phyloP scores from a whole-genome alignment of 2,797 vertebrate genomes.

The Uromys caudimaculatus region DNA sequence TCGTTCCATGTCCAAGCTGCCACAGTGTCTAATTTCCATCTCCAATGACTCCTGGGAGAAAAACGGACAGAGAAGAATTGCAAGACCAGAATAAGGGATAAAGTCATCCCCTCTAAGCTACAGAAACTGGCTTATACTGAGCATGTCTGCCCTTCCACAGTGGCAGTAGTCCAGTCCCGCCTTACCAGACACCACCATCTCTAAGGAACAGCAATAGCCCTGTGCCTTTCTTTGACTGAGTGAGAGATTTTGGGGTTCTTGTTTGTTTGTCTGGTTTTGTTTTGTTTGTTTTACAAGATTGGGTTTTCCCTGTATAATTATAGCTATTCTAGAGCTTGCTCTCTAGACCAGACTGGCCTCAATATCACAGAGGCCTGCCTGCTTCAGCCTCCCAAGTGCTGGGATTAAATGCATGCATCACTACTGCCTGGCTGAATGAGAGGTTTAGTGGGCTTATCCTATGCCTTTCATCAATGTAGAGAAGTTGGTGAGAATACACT shows the following conservation, averaged over 20 bases:
- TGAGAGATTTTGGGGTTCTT: not conserved
- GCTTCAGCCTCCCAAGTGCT: not conserved
- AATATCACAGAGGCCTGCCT: not conserved
- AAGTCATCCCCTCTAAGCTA: not conserved
- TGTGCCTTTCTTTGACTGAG: not conserved
- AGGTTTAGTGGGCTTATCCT: not conserved
- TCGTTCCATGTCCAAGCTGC: not conserved
- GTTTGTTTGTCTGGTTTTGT: not conserved
- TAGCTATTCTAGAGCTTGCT: not conserved
- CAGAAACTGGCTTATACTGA: not conserved
- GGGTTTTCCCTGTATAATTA: not conserved
- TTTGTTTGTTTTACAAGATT: not conserved
- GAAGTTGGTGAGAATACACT: not conserved
- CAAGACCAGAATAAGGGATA: not conserved
- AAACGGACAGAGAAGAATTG: not conserved
- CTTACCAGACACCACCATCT: not conserved
- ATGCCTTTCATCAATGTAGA: not conserved
- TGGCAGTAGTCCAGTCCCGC: rapidly evolving
- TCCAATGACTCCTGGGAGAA: not conserved
- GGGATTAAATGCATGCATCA: not conserved
- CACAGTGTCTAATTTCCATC: no score
- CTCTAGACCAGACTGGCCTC: not conserved
- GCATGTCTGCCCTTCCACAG: not conserved
- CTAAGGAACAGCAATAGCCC: not conserved
- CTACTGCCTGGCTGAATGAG: not conserved